Percentiles rank a stretch among this genome's conserved stretches.
phyloP scores from a whole-genome alignment of 2,797 vertebrate genomes.

The Pampus argenteus region DNA sequence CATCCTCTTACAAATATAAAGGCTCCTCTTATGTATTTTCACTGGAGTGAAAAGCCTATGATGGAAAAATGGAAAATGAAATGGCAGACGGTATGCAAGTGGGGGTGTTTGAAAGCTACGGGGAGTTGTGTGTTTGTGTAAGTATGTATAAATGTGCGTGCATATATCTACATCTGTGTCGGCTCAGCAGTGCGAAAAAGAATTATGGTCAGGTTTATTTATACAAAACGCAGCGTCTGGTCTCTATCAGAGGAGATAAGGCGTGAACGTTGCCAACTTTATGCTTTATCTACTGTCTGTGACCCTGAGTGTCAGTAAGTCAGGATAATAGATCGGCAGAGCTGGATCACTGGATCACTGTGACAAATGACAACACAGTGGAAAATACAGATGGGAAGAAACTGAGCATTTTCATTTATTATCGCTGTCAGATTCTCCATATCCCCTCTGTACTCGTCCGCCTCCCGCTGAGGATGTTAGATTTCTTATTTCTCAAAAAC shows the following conservation, averaged over 20 bases:
- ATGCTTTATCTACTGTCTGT: conserved; percentile 64
- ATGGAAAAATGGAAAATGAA: conserved; percentile 63
- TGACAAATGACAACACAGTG: conserved; percentile 41
- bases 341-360: conserved; percentile 38
- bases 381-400: conserved; percentile 1
- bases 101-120: conserved; percentile 32
- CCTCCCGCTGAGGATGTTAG: conserved; percentile 39
- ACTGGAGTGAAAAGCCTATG: conserved; percentile 9
- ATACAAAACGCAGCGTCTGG: conserved; percentile 50
- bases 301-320: conserved; percentile 34
- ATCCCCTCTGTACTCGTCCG: conserved; percentile 11
- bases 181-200: conserved; percentile 45
- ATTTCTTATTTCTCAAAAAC: conserved; percentile 27
- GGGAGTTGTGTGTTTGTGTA: conserved; percentile 10
- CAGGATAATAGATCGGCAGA: conserved; percentile 43
- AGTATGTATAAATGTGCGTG: neutral
- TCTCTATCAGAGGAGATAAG: conserved; percentile 53
- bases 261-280: conserved; percentile 48
- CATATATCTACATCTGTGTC: conserved; percentile 53
- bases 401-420: conserved; percentile 41
- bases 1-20: conserved; percentile 60
- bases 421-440: conserved; percentile 28
- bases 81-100: neutral
- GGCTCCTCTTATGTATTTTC: conserved; percentile 52
- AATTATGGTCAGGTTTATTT: conserved; percentile 54